These are phyloP conservation scores for Barnardius zonarius DNA, from an alignment of 2,113 vertebrate genomes.

Conservation along the genomic window DNA sequence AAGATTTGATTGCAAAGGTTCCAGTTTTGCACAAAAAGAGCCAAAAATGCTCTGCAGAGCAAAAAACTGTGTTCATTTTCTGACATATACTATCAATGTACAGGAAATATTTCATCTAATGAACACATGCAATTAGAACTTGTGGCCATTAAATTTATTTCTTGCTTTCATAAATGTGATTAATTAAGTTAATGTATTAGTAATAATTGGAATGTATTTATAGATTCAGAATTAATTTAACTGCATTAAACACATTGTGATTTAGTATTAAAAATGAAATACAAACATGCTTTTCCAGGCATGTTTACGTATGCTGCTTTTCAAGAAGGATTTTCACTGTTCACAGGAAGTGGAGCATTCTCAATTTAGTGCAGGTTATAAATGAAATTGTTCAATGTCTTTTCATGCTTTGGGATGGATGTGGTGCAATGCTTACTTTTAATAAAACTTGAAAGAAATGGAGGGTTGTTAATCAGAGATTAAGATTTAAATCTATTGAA, in stretches of 20 bases:
- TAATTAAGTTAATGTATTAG: background rate
- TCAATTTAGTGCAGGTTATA: background rate
- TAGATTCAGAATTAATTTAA: background rate
- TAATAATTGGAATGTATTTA: background rate
- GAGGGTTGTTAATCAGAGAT: background rate
- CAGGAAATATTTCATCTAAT: background rate
- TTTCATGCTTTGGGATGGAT: background rate
- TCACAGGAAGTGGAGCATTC: background rate
- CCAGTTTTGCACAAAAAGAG: background rate
- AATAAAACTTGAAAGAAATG: background rate
- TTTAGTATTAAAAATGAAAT: background rate
- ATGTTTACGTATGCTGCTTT: background rate
- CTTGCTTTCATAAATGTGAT: background rate
- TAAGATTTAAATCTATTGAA: background rate
- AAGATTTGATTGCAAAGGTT: background rate
- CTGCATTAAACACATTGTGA: background rate
- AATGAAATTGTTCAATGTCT: background rate
- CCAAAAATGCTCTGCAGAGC: background rate
- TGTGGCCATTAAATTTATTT: background rate
- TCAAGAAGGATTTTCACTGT: background rate
- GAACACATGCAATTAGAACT: background rate
- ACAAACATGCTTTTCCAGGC: background rate
- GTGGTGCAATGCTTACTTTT: background rate
- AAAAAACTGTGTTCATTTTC: background rate
- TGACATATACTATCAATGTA: background rate